Evolutionary conservation across 2,888 invertebrate genomes (phyloP).

Genomic region (Vesta saturnalis): DNA sequence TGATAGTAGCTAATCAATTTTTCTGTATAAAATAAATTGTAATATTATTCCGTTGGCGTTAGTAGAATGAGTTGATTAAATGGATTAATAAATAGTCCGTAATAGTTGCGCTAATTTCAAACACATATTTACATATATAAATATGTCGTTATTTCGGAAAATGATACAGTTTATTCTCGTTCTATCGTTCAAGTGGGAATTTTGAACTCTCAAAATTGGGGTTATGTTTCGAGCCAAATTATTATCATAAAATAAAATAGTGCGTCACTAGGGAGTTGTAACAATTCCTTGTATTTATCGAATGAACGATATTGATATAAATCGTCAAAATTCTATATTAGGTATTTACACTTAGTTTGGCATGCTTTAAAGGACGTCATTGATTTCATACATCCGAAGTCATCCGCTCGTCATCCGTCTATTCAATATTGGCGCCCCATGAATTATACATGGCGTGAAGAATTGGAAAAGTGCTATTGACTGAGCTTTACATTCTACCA

Average conservation of each 20-base stretch:
- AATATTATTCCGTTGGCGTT: constrained; percentile 6
- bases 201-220: constrained; percentile 31
- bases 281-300: constrained; percentile 35
- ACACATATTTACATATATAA: constrained; percentile 23
- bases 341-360: constrained; percentile 48
- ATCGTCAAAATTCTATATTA: constrained; percentile 41
- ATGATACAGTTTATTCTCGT: constrained; percentile 21
- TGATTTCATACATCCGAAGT: constrained; percentile 50
- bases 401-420: constrained; percentile 48
- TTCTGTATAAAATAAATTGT: constrained; percentile 4
- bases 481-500: constrained; percentile 34
- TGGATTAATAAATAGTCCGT: constrained; percentile 16
- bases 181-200: constrained; percentile 30
- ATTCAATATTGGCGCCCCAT: constrained; percentile 50
- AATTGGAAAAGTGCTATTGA: constrained; percentile 46
- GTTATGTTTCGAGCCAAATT: constrained; percentile 30
- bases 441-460: constrained; percentile 50
- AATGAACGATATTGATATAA: constrained; percentile 31
- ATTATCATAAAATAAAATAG: constrained; percentile 41
- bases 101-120: constrained; percentile 14
- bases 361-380: constrained; percentile 46
- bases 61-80: not conserved
- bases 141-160: constrained; percentile 24
- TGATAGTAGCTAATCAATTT: not conserved
- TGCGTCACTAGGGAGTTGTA: constrained; percentile 34